Conservation (phyloP, 2,888 invertebrate genomes). For the Proisotoma minuta region DNA sequence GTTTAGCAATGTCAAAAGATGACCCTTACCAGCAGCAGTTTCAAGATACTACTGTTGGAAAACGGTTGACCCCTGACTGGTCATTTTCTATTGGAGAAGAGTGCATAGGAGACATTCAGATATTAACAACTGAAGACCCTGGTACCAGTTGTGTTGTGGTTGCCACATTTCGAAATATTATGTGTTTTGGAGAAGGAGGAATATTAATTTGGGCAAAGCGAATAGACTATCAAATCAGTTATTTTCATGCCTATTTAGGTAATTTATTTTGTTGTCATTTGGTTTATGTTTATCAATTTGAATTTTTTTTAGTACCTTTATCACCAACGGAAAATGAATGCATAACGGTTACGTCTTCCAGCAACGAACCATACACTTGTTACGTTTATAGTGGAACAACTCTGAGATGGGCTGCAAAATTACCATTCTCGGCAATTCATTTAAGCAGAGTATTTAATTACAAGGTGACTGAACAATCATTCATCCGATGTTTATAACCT, state of each 20-base stretch:
- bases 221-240: constrained; percentile 75
- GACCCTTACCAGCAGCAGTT: constrained; percentile 55
- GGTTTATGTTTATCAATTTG: background rate
- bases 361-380: constrained; percentile 75
- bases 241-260: constrained; percentile 60
- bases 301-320: constrained; percentile 3
- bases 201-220: constrained; percentile 75
- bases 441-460: constrained; percentile 63
- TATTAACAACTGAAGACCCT: constrained; percentile 55
- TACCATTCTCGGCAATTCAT: constrained; percentile 68
- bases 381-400: constrained; percentile 78
- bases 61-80: constrained; percentile 71
- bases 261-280: constrained; percentile 23
- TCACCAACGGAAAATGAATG: constrained; percentile 27
- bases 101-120: constrained; percentile 59
- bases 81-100: constrained; percentile 74
- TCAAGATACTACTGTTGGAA: constrained; percentile 51
- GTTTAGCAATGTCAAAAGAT: constrained; percentile 66
- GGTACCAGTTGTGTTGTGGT: constrained; percentile 68
- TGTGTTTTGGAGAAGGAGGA: constrained; percentile 73
- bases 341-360: constrained; percentile 48
- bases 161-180: constrained; percentile 78
- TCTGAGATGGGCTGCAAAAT: constrained; percentile 84
- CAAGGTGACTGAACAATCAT: background rate
- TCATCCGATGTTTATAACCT: background rate